Conservation (phyloP, 2,888 invertebrate species). For the Campopleginae sp. region DNA sequence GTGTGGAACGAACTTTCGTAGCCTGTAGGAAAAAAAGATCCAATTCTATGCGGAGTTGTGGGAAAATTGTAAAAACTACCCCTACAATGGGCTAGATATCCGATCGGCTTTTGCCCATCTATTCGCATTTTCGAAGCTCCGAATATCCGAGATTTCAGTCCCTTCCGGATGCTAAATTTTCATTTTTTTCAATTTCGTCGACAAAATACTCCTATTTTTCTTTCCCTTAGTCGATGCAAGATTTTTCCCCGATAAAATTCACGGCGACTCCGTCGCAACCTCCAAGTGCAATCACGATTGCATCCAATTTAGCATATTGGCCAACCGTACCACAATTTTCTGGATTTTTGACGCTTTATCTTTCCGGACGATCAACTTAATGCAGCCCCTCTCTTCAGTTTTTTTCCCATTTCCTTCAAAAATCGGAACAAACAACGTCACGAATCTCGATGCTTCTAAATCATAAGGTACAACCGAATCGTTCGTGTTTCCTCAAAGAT, state of each 20-base stretch:
- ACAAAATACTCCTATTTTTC: conserved; percentile 33
- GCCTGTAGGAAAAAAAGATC: conserved; percentile 38
- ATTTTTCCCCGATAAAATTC: not conserved
- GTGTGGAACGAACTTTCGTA: conserved; percentile 17
- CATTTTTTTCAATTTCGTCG: conserved; percentile 22
- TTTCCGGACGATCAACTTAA: not conserved
- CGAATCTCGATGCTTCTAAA: not conserved
- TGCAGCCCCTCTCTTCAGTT: not conserved
- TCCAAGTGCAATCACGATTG: not conserved
- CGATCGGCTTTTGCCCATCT: not conserved
- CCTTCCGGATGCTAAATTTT: not conserved
- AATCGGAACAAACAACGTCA: not conserved
- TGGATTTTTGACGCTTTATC: not conserved
- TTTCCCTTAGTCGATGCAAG: not conserved
- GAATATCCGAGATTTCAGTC: not conserved
- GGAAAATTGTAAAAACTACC: not conserved
- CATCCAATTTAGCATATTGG: not conserved
- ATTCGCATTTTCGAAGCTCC: not conserved
- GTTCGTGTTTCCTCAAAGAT: conserved; percentile 41
- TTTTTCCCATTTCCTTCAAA: not conserved
- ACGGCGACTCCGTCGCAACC: not conserved
- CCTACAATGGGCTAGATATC: not conserved
- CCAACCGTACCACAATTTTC: not conserved
- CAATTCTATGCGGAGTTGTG: conserved; percentile 1
- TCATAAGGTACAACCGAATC: not conserved